These are phyloP conservation scores for Macrosiphum euphorbiae DNA, from an alignment of 2,888 invertebrate genomes.

Conservation along the genomic window DNA sequence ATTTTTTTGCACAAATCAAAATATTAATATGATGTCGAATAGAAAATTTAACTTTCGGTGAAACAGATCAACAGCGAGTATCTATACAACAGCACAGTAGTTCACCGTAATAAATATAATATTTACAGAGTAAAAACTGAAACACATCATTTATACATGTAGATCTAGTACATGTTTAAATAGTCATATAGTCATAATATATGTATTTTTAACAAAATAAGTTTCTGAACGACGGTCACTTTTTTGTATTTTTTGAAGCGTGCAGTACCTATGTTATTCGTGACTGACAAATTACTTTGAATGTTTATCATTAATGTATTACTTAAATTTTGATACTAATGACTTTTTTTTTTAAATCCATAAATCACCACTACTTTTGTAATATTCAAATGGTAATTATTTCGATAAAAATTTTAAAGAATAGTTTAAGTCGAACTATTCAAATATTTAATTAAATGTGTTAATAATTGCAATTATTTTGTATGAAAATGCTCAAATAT, in stretches of 20 bases:
- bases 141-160: neutral
- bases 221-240: neutral
- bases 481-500: neutral
- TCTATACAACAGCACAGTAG: too few species aligned
- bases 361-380: neutral
- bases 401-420: neutral
- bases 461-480: neutral
- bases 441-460: neutral
- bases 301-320: neutral
- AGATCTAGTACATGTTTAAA: neutral
- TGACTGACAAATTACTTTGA: neutral
- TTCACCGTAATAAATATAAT: neutral
- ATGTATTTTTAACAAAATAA: neutral
- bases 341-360: neutral
- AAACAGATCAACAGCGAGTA: neutral
- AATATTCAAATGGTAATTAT: neutral
- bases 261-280: neutral
- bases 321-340: neutral
- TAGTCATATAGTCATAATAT: neutral
- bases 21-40: neutral
- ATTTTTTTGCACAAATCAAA: neutral
- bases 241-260: neutral
- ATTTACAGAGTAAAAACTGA: neutral
- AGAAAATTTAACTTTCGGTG: neutral
- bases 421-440: neutral